A percentile compares a stretch with the other conserved stretches of the same genome.
Evolutionary conservation across 2,113 vertebrate species (phyloP).

Genomic region (Nothoprocta perdicaria): DNA sequence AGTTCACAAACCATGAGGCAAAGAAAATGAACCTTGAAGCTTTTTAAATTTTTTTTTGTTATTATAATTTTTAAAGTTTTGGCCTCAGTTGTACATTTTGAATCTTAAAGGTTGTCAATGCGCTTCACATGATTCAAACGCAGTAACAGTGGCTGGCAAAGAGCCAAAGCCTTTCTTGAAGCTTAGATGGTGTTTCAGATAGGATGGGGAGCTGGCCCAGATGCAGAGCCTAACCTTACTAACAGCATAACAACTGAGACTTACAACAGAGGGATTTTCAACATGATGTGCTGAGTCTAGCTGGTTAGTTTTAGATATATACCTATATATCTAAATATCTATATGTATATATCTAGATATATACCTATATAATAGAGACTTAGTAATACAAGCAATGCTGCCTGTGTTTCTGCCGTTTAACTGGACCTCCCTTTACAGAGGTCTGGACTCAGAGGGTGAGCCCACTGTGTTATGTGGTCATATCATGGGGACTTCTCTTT

Average conservation of each 20-base stretch:
- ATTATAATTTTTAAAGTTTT: neutral
- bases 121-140: neutral
- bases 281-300: fast-evolving
- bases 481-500: neutral
- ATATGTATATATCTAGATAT: neutral
- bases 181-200: neutral
- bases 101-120: neutral
- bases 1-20: neutral
- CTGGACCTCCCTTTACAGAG: neutral
- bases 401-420: fast-evolving
- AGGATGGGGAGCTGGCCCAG: neutral
- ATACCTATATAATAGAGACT: fast-evolving
- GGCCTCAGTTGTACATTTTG: neutral
- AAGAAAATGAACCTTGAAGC: neutral
- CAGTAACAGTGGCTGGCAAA: neutral
- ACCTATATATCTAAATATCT: too few relatives aligned
- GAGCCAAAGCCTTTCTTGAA: neutral
- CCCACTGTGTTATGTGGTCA: fast-evolving
- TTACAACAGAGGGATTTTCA: neutral
- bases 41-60: too few relatives aligned
- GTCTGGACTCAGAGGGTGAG: neutral
- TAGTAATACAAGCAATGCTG: fast-evolving
- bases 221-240: neutral
- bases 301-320: neutral
- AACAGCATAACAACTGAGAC: fast-evolving